These are phyloP conservation scores for Mongoloraphidia duomilia DNA, from an alignment of 2,888 invertebrate species.

Conservation along the genomic window DNA sequence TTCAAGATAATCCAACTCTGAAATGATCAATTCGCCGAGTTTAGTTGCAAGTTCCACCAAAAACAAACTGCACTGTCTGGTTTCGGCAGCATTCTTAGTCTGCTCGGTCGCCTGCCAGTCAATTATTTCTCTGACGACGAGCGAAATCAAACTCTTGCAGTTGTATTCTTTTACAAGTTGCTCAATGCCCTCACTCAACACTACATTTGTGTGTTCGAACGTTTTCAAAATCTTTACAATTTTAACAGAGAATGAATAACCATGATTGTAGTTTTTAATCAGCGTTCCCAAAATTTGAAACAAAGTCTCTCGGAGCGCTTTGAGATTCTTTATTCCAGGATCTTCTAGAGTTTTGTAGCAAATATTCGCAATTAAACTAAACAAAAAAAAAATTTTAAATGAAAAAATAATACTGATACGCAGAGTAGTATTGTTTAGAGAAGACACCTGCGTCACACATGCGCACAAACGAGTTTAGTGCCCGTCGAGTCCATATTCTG, in stretches of 20 bases:
- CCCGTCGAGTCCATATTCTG: too few relatives aligned
- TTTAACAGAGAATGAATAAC: constrained; percentile 58
- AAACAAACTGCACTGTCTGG: constrained; percentile 22
- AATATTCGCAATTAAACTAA: constrained; percentile 53
- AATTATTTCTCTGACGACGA: constrained; percentile 59
- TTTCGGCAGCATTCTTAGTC: constrained; percentile 30
- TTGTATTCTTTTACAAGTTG: constrained; percentile 52
- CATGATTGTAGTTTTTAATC: constrained; percentile 73
- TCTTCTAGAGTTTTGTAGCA: constrained; percentile 60
- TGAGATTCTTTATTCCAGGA: constrained; percentile 42
- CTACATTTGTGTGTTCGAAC: constrained; percentile 53
- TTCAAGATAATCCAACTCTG: constrained; percentile 25
- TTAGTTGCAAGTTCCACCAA: constrained; percentile 24
- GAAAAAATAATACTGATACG: constrained; percentile 2
- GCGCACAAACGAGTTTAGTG: too few relatives aligned
- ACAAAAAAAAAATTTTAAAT: constrained; percentile 14
- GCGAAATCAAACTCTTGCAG: constrained; percentile 53
- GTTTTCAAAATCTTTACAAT: constrained; percentile 60
- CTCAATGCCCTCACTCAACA: constrained; percentile 55
- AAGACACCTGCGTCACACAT: too few relatives aligned
- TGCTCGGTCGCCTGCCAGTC: constrained; percentile 46
- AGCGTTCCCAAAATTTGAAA: constrained; percentile 68
- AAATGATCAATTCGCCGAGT: constrained; percentile 27
- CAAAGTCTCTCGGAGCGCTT: constrained; percentile 50
- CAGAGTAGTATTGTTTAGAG: too few relatives aligned